These are phyloP conservation scores for Operophtera brumata DNA, from an alignment of 2,888 invertebrate genomes.

Conservation along the genomic window DNA sequence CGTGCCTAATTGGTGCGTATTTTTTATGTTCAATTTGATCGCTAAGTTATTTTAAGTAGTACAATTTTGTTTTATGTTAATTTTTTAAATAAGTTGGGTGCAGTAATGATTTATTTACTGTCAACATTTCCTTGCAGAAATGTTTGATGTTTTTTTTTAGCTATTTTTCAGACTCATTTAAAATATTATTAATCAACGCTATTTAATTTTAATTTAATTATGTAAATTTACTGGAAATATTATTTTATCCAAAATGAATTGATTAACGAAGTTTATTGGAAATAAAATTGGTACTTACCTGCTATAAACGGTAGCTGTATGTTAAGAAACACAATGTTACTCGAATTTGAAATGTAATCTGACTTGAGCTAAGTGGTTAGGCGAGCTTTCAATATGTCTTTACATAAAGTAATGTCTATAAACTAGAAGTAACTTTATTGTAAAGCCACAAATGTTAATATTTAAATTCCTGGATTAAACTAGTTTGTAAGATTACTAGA, in stretches of 20 bases:
- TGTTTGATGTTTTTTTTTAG: too few species aligned
- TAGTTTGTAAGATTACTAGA: neutral
- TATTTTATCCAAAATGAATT: neutral
- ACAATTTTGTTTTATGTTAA: slow-evolving; percentile 28
- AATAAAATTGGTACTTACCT: neutral
- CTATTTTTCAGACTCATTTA: too few species aligned
- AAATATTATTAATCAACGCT: too few species aligned
- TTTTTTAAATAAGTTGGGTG: slow-evolving; percentile 14
- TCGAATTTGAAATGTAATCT: neutral
- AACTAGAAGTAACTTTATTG: neutral
- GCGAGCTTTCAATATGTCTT: slow-evolving; percentile 1
- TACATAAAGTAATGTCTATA: neutral
- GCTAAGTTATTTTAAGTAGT: slow-evolving; percentile 30
- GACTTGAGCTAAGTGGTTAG: neutral
- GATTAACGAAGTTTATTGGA: neutral
- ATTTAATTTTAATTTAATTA: neutral
- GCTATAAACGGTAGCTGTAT: neutral
- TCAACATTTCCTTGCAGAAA: neutral
- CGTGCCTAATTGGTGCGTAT: slow-evolving; percentile 59
- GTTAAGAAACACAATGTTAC: too few species aligned
- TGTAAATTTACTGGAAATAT: neutral
- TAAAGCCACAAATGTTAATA: neutral
- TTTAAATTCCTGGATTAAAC: neutral
- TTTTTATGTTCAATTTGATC: slow-evolving; percentile 27
- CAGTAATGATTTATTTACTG: slow-evolving; percentile 13